Percentiles rank a stretch among this genome's conserved stretches.
Conservation (phyloP, 2,888 invertebrate genomes). For the Zhengitettix transpicula region DNA sequence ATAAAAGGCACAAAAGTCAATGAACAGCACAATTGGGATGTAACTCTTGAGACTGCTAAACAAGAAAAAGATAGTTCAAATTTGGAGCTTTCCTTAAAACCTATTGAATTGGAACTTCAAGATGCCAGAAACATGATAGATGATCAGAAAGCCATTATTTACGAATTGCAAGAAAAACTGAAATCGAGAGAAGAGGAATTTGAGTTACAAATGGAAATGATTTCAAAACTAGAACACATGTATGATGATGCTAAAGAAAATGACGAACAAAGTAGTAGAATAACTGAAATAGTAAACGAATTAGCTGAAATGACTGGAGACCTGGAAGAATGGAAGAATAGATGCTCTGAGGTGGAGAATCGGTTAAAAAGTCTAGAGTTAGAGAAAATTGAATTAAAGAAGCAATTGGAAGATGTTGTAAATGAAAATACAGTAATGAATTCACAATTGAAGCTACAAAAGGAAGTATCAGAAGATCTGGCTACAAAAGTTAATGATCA, state of each 20-base stretch:
- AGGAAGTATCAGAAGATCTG: not conserved
- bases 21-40: not conserved
- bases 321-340: slow-evolving; percentile 9
- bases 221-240: slow-evolving; percentile 5
- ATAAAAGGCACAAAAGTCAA: not conserved
- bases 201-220: slow-evolving; percentile 10
- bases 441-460: slow-evolving; percentile 1
- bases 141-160: slow-evolving; percentile 36
- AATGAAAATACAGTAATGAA: slow-evolving; percentile 3
- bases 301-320: slow-evolving; percentile 5
- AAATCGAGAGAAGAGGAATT: slow-evolving; percentile 29
- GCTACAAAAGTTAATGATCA: slow-evolving; percentile 4
- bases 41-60: not conserved
- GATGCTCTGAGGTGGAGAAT: slow-evolving; percentile 7
- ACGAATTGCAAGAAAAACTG: slow-evolving; percentile 37
- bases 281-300: slow-evolving; percentile 5
- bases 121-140: slow-evolving; percentile 49
- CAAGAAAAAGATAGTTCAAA: slow-evolving; percentile 2
- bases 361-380: slow-evolving; percentile 1
- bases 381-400: slow-evolving; percentile 5
- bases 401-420: slow-evolving; percentile 2
- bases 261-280: not conserved
- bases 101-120: slow-evolving; percentile 39
- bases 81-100: not conserved
- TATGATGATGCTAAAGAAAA: not conserved